phyloP scores from a whole-genome alignment of 1,140 invertebrate genomes.

The Nilaparvata lugens region DNA sequence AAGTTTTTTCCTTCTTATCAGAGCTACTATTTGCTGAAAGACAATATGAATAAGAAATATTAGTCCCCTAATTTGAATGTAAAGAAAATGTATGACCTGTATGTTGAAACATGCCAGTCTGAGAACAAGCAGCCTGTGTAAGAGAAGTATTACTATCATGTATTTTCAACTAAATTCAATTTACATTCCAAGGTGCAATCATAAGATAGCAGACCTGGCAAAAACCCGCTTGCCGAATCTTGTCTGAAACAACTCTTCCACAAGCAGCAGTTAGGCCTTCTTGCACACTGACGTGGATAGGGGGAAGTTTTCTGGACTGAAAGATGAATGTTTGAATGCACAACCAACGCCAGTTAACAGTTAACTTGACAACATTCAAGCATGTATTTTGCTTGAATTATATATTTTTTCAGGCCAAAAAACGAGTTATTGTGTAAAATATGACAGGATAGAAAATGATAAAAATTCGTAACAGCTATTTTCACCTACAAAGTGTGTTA shows the following conservation, averaged over 20 bases:
- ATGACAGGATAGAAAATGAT: neutral
- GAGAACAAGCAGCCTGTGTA: constrained; percentile 35
- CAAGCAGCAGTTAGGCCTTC: too few species aligned
- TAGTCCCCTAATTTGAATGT: constrained; percentile 37
- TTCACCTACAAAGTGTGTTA: constrained; percentile 1
- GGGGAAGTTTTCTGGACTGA: too few species aligned
- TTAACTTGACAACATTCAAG: neutral
- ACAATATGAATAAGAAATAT: constrained; percentile 38
- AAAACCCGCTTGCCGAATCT: constrained; percentile 23
- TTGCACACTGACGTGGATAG: too few species aligned
- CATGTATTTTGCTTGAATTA: constrained; percentile 1
- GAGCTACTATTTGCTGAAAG: constrained; percentile 31
- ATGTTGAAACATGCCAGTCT: constrained; percentile 34
- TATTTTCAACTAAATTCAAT: constrained; percentile 40
- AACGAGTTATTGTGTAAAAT: constrained; percentile 1
- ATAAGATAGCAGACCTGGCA: constrained; percentile 31
- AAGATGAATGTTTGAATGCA: neutral
- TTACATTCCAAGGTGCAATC: constrained; percentile 37
- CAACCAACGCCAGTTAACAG: neutral
- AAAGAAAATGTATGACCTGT: constrained; percentile 40
- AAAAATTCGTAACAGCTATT: constrained; percentile 4
- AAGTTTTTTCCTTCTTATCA: constrained; percentile 13
- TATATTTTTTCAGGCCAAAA: neutral
- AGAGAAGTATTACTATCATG: constrained; percentile 41
- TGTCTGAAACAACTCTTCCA: constrained; percentile 14